These are phyloP conservation scores for Miichthys miiuy DNA, from an alignment of 2,797 vertebrate species.

Conservation along the genomic window DNA sequence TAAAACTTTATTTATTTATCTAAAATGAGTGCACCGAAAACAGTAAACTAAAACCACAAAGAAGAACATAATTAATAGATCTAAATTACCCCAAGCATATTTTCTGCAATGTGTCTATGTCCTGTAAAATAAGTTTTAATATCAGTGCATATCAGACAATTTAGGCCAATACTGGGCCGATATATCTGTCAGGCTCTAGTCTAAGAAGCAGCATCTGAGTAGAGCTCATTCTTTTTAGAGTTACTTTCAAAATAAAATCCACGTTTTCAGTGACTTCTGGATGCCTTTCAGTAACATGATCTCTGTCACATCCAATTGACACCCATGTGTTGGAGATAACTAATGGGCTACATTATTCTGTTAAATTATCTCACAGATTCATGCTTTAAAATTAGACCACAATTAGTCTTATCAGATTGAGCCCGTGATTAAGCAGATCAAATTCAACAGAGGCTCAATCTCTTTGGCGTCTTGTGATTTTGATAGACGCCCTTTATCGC, in stretches of 20 bases:
- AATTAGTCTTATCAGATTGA: conserved; percentile 55
- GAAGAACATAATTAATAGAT: too few species aligned
- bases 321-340: conserved; percentile 14
- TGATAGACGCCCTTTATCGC: conserved; percentile 43
- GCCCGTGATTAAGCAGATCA: conserved; percentile 40
- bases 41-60: too few species aligned
- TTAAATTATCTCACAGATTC: conserved; percentile 41
- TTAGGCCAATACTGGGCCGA: too few species aligned
- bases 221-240: conserved; percentile 1
- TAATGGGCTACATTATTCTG: conserved; percentile 33
- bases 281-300: conserved; percentile 13
- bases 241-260: not conserved
- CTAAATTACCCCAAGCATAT: too few species aligned
- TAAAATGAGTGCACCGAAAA: too few species aligned
- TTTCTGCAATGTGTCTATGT: too few species aligned
- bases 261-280: conserved; percentile 13
- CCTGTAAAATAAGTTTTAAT: too few species aligned
- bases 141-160: too few species aligned
- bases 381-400: conserved; percentile 46
- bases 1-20: too few species aligned
- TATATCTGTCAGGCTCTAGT: too few species aligned
- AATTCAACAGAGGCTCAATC: conserved; percentile 34
- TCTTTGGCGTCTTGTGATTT: conserved; percentile 46
- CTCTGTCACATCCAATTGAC: conserved; percentile 32
- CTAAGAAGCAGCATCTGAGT: conserved; percentile 2